These are phyloP conservation scores for Zonotrichia albicollis DNA, from an alignment of 2,797 vertebrate species.

Conservation along the genomic window DNA sequence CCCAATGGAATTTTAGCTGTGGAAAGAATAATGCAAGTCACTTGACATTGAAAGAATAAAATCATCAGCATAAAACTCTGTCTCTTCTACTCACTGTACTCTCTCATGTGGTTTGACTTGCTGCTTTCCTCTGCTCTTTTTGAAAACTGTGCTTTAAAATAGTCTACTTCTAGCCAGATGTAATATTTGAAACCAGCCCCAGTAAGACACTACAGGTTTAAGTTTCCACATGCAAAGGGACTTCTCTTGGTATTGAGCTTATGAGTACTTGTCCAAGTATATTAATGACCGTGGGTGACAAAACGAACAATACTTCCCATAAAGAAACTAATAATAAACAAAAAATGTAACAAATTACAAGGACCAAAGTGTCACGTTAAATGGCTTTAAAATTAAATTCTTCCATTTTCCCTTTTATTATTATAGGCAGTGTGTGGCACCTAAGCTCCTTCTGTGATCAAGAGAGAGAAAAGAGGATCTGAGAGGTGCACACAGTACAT, in stretches of 20 bases:
- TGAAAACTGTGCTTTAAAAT: background rate
- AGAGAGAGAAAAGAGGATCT: background rate
- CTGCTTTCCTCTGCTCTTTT: background rate
- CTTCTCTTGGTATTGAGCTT: background rate
- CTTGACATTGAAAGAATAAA: background rate
- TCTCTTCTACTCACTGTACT: background rate
- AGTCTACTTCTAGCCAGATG: background rate
- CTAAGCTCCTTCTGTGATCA: background rate
- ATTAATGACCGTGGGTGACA: background rate
- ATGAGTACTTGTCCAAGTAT: background rate
- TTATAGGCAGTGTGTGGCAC: background rate
- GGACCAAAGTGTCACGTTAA: background rate
- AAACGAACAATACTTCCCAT: background rate
- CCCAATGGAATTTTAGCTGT: background rate
- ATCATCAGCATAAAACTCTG: background rate
- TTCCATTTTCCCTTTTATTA: background rate
- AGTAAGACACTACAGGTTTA: background rate
- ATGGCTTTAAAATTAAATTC: background rate
- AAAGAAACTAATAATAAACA: background rate
- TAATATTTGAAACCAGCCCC: background rate
- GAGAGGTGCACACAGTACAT: background rate
- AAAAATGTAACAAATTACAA: background rate
- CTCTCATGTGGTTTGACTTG: background rate
- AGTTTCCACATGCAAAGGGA: background rate
- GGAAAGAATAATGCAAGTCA: background rate